Evolutionary conservation across 2,888 invertebrate species (phyloP).

Genomic region (Synergus laeviventris): DNA sequence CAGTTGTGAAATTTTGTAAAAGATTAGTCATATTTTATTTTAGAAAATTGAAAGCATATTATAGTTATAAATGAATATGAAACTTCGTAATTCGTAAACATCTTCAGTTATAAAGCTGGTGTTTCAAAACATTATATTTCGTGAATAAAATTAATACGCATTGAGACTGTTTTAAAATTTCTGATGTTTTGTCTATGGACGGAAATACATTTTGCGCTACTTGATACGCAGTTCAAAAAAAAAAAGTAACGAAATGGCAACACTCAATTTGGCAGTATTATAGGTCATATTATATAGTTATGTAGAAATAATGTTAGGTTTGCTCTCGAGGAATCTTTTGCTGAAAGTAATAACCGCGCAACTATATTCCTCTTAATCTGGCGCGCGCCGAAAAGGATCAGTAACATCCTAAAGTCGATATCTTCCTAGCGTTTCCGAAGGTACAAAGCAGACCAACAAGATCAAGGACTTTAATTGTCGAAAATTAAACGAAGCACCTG

Average conservation of each 20-base stretch:
- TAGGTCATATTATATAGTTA: background rate
- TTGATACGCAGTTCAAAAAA: background rate
- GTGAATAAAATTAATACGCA: too few species aligned
- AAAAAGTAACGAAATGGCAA: background rate
- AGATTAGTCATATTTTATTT: background rate
- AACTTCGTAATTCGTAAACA: too few species aligned
- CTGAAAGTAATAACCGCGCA: background rate
- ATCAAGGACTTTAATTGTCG: conserved; percentile 74
- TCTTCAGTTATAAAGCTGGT: too few species aligned
- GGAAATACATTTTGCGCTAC: background rate
- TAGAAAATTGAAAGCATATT: too few species aligned
- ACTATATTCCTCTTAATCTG: conserved; percentile 32
- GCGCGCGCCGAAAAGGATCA: conserved; percentile 39
- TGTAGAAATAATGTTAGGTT: background rate
- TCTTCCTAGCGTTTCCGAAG: conserved; percentile 1
- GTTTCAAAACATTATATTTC: too few species aligned
- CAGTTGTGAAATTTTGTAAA: background rate
- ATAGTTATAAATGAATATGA: too few species aligned
- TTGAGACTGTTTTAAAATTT: too few species aligned
- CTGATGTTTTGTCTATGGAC: too few species aligned
- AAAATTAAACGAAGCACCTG: conserved; percentile 75
- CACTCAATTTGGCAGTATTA: background rate
- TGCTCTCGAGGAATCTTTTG: background rate
- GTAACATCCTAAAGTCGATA: conserved; percentile 41
- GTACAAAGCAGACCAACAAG: conserved; percentile 50